Evolutionary conservation across 2,797 vertebrate genomes (phyloP).

Genomic region (Mastacembelus armatus): DNA sequence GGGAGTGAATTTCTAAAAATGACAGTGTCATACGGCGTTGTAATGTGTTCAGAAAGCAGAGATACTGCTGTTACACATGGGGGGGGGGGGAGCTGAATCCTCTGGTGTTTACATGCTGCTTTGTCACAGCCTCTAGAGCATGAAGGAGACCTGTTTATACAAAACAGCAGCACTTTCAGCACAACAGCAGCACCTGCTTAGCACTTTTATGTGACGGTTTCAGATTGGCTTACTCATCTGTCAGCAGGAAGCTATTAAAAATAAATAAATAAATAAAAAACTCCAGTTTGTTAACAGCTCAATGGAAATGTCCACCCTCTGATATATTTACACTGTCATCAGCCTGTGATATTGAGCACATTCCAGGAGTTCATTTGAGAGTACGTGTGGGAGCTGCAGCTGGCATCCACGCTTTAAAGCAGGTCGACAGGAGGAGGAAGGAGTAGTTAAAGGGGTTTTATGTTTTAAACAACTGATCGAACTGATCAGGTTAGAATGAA

Average conservation of each 20-base stretch:
- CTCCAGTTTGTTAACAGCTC: background rate
- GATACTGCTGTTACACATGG: background rate
- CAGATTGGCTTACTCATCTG: constrained; percentile 8
- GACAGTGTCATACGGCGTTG: background rate
- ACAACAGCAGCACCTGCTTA: background rate
- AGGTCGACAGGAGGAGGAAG: constrained; percentile 10
- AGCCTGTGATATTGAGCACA: constrained; percentile 24
- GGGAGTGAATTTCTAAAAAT: constrained; percentile 11
- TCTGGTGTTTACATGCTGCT: constrained; percentile 15
- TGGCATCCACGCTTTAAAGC: constrained; percentile 1
- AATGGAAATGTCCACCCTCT: background rate
- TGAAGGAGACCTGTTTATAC: constrained; percentile 22
- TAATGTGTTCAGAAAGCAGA: no score
- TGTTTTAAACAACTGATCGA: no score
- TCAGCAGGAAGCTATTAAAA: constrained; percentile 13
- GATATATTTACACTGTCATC: background rate
- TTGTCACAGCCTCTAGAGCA: constrained; percentile 4
- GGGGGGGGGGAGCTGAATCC: background rate
- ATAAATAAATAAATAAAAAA: no score
- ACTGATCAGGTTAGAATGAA: no score
- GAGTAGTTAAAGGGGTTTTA: background rate
- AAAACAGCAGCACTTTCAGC: constrained; percentile 24
- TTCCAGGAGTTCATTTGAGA: constrained; percentile 34
- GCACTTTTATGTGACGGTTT: constrained; percentile 19
- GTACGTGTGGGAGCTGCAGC: constrained; percentile 16